Evolutionary conservation across 2,113 vertebrate genomes (phyloP).

Genomic region (Gymnobelideus leadbeateri): DNA sequence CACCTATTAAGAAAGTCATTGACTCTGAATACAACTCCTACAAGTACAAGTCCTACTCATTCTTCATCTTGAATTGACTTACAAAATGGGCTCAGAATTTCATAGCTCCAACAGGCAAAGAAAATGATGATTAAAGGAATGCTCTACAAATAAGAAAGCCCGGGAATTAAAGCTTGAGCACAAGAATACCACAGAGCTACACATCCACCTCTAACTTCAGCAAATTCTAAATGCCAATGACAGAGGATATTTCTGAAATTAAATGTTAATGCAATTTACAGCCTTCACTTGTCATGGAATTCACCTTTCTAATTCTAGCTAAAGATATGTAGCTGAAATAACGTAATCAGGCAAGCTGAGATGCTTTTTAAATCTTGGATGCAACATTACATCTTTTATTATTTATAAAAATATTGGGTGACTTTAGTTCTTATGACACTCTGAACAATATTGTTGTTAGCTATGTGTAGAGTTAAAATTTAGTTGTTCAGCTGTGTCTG

Average conservation of each 20-base stretch:
- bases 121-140: not conserved
- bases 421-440: not conserved
- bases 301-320: not conserved
- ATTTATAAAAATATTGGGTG: slow-evolving; percentile 68
- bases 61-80: not conserved
- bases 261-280: not conserved
- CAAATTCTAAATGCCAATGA: not conserved
- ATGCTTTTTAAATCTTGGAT: slow-evolving; percentile 55
- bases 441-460: not conserved
- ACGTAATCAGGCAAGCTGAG: slow-evolving; percentile 63
- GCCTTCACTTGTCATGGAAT: slow-evolving; percentile 4
- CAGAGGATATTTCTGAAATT: slow-evolving; percentile 21
- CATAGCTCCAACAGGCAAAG: not conserved
- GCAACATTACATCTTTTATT: slow-evolving; percentile 17
- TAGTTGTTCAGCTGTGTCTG: not conserved
- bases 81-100: not conserved
- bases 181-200: not conserved
- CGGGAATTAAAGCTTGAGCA: not conserved
- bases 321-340: slow-evolving; percentile 44
- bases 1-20: not conserved
- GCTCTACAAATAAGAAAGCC: not conserved
- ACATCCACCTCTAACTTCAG: not conserved
- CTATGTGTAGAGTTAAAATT: not conserved
- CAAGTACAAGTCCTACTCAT: not conserved
- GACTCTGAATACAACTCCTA: not conserved